Conservation (phyloP, 2,888 invertebrate genomes). For the Agrilus cyanescens region DNA sequence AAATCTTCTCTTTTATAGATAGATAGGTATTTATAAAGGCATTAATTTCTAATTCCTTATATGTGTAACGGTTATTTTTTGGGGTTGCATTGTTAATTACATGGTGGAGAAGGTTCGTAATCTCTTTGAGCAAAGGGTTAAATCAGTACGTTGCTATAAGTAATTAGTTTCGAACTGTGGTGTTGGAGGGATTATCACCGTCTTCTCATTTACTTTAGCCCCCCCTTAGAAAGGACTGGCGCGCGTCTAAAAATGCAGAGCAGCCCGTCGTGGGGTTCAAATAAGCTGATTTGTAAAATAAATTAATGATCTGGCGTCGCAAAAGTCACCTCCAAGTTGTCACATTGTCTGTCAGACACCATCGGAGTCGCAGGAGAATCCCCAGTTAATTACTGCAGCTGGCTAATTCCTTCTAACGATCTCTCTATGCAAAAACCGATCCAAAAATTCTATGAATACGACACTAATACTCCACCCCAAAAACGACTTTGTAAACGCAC, state of each 20-base stretch:
- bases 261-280: slow-evolving; percentile 28
- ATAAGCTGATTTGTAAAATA: slow-evolving; percentile 39
- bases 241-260: slow-evolving; percentile 30
- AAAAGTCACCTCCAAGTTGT: slow-evolving; percentile 35
- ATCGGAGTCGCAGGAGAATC: slow-evolving; percentile 24
- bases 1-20: too few species aligned
- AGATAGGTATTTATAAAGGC: too few species aligned
- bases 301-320: slow-evolving; percentile 37
- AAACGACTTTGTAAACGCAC: too few species aligned
- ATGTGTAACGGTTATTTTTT: too few species aligned
- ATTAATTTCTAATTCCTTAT: too few species aligned
- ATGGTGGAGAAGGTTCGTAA: slow-evolving; percentile 9
- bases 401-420: slow-evolving; percentile 35
- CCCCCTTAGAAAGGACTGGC: slow-evolving; percentile 27
- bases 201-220: slow-evolving; percentile 28
- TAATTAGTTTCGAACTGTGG: slow-evolving; percentile 29
- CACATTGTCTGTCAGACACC: slow-evolving; percentile 34
- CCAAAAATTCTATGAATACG: slow-evolving; percentile 10
- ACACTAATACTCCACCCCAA: background rate
- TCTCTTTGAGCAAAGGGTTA: slow-evolving; percentile 17
- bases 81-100: slow-evolving; percentile 4
- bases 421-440: slow-evolving; percentile 32
- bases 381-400: slow-evolving; percentile 34
- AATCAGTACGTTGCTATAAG: slow-evolving; percentile 15
- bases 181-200: slow-evolving; percentile 30